Evolutionary conservation across 1,140 invertebrate species (phyloP), one percentile per base, ranked within the genome.

Genomic region (Tenebrio molitor): DNA sequence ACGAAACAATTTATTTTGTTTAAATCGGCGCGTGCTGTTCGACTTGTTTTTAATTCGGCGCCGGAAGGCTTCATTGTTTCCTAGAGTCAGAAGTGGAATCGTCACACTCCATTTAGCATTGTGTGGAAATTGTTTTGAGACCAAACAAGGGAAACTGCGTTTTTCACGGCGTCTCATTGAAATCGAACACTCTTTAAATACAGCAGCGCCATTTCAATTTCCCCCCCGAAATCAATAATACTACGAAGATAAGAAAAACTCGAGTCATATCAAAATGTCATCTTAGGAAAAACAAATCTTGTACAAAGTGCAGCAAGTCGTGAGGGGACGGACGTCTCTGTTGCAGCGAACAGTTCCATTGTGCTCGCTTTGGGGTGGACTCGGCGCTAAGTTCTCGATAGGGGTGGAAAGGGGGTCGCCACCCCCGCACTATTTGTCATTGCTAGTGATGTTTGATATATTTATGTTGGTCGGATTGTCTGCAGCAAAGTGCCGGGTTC

Each of bases 391-490:
- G 33, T 33, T 33, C 7, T 7, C 7, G 36, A n/a, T n/a, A 7
- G 36, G 36, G 19, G 44, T 39, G 19, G 41, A 46, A 50, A 21
- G 39, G 16, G 42, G 21, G 16, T 39, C 39, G 50, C 69, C 74
- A 68, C 76, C 79, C 76, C 67, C 70, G 39, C 67, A 72, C 76
- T 72, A 80, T 80, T 80, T 80, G 79, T 80, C 79, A 80, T 79
- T 79, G 79, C 73, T 75, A 75, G 75, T 77, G 77, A 79, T 79
- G 77, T 74, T 76, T 80, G 79, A 80, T 79, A 80, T 80, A 80
- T 80, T 80, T 80, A 80, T 80, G 79, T 79, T 73, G 68, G 74
- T 50, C 33, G 77, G 74, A 79, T 78, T 78, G 78, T 79, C 78
- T 80, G 70, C 72, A 70, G 74, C 76, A 76, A 79, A 79, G 77